Evolutionary conservation across 2,888 invertebrate species (phyloP), one percentile per base, ranked within the genome.

Genomic region (Tachina lurida): DNA sequence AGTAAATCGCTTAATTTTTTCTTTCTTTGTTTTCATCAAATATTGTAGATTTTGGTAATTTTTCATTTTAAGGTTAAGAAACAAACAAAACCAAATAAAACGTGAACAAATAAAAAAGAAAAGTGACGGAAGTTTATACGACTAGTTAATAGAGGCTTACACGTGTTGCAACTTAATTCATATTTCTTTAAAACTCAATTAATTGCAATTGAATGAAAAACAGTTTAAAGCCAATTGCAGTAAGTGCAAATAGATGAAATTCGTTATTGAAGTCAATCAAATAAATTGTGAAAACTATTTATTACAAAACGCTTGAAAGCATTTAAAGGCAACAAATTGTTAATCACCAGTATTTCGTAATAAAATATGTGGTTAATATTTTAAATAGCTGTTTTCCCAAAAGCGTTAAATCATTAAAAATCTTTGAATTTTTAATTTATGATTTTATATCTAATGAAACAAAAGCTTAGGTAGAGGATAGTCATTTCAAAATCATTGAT

Each of bases 111-210:
- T 19, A 31, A 39, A 47, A 49, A 62, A 62, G 45, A 70, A 63
- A 71, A 86, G 19, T 86, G 79, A 86, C 83, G 86, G 86, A 83
- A 83, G 76, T 79, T 74, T 22, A 12, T 65, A n/a, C n/a, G n/a
- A n/a, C n/a, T n/a, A 52, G 63, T 73, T 74, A 77, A 54, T 62
- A 22, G 56, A 47, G 63, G 63, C 56, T 58, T 60, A 83, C 71
- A 83, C 71, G 39, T 73, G 73, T 62, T 79, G 71, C 52, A 78
- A 70, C 54, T 52, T 10, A 67, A 76, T 71, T 45, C 63, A 22
- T 77, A 13, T 43, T 22, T 41, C 68, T 70, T 60, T 49, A 19
- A 62, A 70, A 45, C 31, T 67, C 49, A 80, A 80, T 80, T 73
- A 56, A 73, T 70, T 70, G 62, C 52, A 78, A 31, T 70, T 70